Percentiles rank a stretch among this genome's conserved stretches.
phyloP scores from a whole-genome alignment of 2,888 invertebrate genomes.

The Hipparchia semele region DNA sequence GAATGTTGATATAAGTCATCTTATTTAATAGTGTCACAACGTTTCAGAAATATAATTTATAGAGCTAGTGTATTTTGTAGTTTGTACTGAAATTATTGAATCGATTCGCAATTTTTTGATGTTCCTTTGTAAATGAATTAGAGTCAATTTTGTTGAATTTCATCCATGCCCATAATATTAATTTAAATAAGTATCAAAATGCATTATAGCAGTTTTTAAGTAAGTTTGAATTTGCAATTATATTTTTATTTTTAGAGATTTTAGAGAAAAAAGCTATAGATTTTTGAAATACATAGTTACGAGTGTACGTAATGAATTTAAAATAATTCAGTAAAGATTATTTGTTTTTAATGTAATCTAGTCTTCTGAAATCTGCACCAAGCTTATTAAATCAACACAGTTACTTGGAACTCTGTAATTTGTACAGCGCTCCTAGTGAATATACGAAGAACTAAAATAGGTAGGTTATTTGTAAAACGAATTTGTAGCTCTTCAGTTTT shows the following conservation, averaged over 20 bases:
- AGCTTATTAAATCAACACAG: not conserved
- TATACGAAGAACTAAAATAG: not conserved
- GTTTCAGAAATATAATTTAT: not conserved
- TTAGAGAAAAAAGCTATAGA: not conserved
- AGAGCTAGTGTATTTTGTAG: not conserved
- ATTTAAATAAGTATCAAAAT: not conserved
- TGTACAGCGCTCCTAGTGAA: not conserved
- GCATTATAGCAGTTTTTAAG: constrained; percentile 1
- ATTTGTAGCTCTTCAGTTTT: not conserved
- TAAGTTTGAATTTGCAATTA: not conserved
- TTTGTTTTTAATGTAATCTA: constrained; percentile 19
- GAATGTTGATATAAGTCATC: not conserved
- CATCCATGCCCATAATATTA: not conserved
- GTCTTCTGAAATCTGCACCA: constrained; percentile 22
- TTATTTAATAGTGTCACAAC: not conserved
- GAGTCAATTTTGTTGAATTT: not conserved
- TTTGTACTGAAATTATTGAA: not conserved
- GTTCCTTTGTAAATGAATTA: not conserved
- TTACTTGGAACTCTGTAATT: not conserved
- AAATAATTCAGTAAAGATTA: constrained; percentile 8
- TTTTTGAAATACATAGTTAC: no score
- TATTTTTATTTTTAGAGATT: not conserved
- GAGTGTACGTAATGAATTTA: not conserved
- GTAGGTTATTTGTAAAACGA: not conserved
- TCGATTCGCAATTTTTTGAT: not conserved